Evolutionary conservation across 2,797 vertebrate species (phyloP).

Genomic region (Epinephelus awoara): DNA sequence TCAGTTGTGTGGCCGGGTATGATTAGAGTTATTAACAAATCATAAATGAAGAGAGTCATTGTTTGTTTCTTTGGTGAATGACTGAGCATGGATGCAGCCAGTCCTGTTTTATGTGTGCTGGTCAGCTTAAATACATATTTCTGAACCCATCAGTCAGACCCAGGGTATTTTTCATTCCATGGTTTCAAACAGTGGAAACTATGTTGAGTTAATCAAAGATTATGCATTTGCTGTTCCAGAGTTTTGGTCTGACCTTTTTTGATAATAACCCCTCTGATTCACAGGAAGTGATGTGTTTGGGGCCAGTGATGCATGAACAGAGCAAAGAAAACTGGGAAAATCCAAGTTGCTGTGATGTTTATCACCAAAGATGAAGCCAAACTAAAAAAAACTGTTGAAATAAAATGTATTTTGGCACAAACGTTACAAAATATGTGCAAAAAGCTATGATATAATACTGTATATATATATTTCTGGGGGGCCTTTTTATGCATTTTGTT

Average conservation of each 20-base stretch:
- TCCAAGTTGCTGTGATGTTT: no score
- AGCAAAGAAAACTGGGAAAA: background rate
- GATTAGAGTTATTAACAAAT: background rate
- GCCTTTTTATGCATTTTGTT: background rate
- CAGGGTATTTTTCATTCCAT: no score
- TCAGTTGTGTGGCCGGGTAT: background rate
- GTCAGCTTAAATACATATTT: no score
- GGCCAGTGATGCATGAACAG: background rate
- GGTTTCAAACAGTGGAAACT: background rate
- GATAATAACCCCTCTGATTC: background rate
- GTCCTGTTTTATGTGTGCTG: background rate
- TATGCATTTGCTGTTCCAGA: conserved; percentile 1
- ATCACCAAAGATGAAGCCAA: no score
- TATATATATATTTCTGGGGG: background rate
- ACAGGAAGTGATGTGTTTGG: conserved; percentile 20
- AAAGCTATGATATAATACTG: background rate
- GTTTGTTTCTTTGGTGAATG: background rate
- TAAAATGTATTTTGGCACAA: background rate
- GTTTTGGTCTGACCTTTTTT: background rate
- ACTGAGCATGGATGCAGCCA: background rate
- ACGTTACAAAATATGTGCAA: background rate
- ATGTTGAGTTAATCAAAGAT: background rate
- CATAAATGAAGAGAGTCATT: background rate
- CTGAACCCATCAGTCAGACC: no score
- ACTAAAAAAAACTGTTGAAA: no score